Conservation (phyloP, 2,888 invertebrate genomes). For the Trimorus sp. region DNA sequence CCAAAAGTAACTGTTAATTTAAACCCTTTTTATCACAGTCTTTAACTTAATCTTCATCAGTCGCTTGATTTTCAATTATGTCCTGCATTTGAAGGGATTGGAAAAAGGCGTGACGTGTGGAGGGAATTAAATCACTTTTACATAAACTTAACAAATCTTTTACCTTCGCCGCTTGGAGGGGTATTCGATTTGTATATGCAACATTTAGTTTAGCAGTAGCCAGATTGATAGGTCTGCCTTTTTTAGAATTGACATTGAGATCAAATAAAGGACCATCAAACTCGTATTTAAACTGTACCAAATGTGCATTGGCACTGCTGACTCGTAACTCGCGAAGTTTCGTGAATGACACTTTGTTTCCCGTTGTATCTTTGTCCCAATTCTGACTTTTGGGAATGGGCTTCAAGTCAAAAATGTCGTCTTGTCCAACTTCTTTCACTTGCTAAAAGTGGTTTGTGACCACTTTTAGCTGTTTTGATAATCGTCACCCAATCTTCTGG, state of each 20-base stretch:
- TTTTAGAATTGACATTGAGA: conserved; percentile 2
- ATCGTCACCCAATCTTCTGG: too few species aligned
- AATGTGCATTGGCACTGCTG: not conserved
- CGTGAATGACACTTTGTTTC: conserved; percentile 23
- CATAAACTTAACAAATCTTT: conserved; percentile 42
- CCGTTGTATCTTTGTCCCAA: conserved; percentile 37
- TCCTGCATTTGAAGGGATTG: conserved; percentile 5
- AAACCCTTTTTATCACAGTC: too few species aligned
- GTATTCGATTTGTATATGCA: conserved; percentile 11
- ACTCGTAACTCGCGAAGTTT: conserved; percentile 23
- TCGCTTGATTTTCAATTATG: conserved; percentile 1
- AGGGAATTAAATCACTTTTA: conserved; percentile 26
- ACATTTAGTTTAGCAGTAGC: not conserved
- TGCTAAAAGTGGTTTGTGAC: too few species aligned
- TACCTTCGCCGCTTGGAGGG: conserved; percentile 14
- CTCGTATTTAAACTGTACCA: conserved; percentile 21
- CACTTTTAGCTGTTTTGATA: too few species aligned
- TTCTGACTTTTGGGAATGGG: conserved; percentile 34
- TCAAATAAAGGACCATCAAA: conserved; percentile 12
- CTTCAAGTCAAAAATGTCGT: conserved; percentile 52
- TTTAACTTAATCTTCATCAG: too few species aligned
- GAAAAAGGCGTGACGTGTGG: conserved; percentile 27
- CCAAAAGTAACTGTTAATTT: too few species aligned
- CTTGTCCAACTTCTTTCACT: not conserved
- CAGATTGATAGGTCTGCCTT: conserved; percentile 32